Evolutionary conservation across 2,888 invertebrate genomes (phyloP).

Genomic region (Clivina fossor): DNA sequence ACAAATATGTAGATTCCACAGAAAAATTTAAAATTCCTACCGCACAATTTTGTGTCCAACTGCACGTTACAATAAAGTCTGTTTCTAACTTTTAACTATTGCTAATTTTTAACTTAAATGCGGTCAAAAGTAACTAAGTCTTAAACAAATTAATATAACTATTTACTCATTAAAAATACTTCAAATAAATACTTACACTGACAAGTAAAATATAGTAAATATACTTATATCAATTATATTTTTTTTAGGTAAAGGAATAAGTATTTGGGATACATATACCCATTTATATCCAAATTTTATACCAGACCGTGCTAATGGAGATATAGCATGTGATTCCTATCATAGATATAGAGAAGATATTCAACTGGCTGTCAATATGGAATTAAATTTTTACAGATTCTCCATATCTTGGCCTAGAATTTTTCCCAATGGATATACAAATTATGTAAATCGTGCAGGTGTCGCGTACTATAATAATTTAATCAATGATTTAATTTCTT

Average conservation of each 20-base stretch:
- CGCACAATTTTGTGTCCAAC: too few relatives aligned
- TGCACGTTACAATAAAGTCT: too few relatives aligned
- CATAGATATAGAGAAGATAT: slow-evolving; percentile 64
- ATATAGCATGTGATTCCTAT: slow-evolving; percentile 69
- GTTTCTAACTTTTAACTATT: too few relatives aligned
- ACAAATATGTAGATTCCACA: too few relatives aligned
- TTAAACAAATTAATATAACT: too few relatives aligned
- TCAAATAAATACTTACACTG: too few relatives aligned
- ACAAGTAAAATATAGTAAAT: too few relatives aligned
- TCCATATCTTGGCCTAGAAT: slow-evolving; percentile 74
- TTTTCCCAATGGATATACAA: slow-evolving; percentile 65
- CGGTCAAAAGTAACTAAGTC: too few relatives aligned
- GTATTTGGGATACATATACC: slow-evolving; percentile 60
- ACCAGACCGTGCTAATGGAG: slow-evolving; percentile 59
- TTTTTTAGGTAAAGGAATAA: slow-evolving; percentile 60
- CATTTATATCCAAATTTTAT: slow-evolving; percentile 56
- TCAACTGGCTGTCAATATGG: slow-evolving; percentile 62
- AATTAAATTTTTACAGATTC: slow-evolving; percentile 66
- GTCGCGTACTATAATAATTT: slow-evolving; percentile 73
- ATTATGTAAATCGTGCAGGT: slow-evolving; percentile 65
- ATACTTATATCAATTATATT: too few relatives aligned
- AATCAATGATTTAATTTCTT: slow-evolving; percentile 65
- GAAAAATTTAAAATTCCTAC: too few relatives aligned
- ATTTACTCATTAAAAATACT: too few relatives aligned
- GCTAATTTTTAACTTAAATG: too few relatives aligned